Conservation (phyloP, 2,113 vertebrate genomes). For the Podilymbus podiceps region DNA sequence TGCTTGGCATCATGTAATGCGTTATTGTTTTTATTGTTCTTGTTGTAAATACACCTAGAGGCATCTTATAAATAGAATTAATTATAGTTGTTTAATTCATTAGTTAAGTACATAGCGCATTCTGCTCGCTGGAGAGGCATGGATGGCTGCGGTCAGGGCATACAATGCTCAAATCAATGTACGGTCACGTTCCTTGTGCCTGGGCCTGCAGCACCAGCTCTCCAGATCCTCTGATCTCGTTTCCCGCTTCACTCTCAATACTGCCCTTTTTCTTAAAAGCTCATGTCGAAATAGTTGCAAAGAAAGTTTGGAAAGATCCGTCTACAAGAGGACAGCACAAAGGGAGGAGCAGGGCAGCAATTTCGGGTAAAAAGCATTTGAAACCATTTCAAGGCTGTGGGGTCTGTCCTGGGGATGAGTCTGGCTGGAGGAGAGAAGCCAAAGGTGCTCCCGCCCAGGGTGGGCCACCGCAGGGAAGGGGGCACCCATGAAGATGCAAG, state of each 20-base stretch:
- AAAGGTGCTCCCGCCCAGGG: neutral
- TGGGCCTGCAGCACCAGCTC: neutral
- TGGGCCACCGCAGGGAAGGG: neutral
- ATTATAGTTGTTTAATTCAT: slow-evolving; percentile 62
- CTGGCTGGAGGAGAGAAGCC: neutral
- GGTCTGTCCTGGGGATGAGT: neutral
- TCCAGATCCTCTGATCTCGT: neutral
- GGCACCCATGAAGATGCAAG: neutral
- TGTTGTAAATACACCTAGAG: slow-evolving; percentile 65
- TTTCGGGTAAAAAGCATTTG: neutral
- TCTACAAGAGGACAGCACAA: neutral
- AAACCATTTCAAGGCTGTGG: neutral
- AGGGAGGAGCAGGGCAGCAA: neutral
- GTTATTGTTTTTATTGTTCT: slow-evolving; percentile 61
- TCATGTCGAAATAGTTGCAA: neutral
- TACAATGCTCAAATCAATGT: neutral
- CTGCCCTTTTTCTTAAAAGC: neutral
- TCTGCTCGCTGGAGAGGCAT: neutral
- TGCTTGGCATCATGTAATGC: slow-evolving; percentile 22
- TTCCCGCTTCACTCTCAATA: neutral
- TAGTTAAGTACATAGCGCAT: neutral
- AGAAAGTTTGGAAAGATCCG: neutral
- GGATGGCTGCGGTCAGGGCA: neutral
- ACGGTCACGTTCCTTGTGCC: neutral
- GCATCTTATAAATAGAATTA: slow-evolving; percentile 64